Base-by-base conservation (phyloP, 2,797 vertebrate genomes). In the Clarias platycephalus region DNA sequence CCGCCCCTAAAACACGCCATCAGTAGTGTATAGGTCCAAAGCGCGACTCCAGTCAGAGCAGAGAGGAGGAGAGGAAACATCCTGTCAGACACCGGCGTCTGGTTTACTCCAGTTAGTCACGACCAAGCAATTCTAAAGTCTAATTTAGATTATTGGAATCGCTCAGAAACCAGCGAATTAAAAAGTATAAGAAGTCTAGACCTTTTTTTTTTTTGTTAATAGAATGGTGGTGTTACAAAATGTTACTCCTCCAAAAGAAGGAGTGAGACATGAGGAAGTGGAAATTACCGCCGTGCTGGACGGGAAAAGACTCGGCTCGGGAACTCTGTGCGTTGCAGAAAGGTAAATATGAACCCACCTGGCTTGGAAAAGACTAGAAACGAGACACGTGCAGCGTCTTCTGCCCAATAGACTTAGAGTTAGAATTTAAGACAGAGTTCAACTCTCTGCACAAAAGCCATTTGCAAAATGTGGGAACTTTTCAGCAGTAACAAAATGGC, bases 261-360 rank as follows among this genome's bases (percentile, higher is more conserved):
- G 96, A 4, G 95, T 98, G 15, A 94, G 95, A 53, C 96, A 95
- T 77, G 94, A 95, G 86, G 96, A 97, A 90, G 89, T 94, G 0
- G 95, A 96, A 37, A 98, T 96, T 26, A 95, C 96, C 72, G 97
- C 95, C 20, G 95, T 97, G 89, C 85, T 98, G 92, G 95, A 96
- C 88, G 97, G 97, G 0, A 94, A 95, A 85, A 90, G 89, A 67
- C 93, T 98, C 37, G 97, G 97, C 81, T 83, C 94, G 0, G 97
- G 97, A 5, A 97, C 95, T 16, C 94, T 99, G 0, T 98, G 95
- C 93, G 94, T 99, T 2, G 94, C 97, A 0, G 97, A 99, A 90
- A 96, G 96, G 97, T 99, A 91, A 92, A 93, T 90, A 79, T 40
- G 24, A 34, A 26, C 68, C 6, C 8, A 6, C 0, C 5, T 28